Conservation (phyloP, 1,140 invertebrate species). For the Aleiodes sp. region DNA sequence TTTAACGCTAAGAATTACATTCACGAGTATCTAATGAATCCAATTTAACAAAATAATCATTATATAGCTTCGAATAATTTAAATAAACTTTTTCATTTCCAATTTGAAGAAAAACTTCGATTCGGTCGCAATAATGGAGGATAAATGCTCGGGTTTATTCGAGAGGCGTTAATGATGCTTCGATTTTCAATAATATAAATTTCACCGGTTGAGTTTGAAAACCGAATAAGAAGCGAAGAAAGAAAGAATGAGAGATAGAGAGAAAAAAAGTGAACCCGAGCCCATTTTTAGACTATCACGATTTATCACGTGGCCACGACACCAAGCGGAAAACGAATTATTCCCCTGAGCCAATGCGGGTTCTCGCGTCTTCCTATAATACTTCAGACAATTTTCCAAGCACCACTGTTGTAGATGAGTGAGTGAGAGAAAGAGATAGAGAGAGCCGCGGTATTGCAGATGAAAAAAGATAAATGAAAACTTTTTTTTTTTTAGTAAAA, state of each 20-base stretch:
- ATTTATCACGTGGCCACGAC: constrained; percentile 51
- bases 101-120: background rate
- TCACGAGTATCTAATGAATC: background rate
- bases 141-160: background rate
- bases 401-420: background rate
- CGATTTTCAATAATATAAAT: constrained; percentile 11
- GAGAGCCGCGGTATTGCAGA: background rate
- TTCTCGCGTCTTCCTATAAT: background rate
- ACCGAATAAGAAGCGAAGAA: no score
- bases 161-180: background rate
- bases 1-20: no score
- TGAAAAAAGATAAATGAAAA: no score
- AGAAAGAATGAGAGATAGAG: no score
- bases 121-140: background rate
- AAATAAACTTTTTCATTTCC: background rate
- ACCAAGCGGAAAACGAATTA: constrained; percentile 53
- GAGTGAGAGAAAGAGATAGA: background rate
- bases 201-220: background rate
- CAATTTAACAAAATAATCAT: background rate
- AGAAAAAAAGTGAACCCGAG: background rate
- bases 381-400: background rate
- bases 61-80: background rate
- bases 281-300: constrained; percentile 38
- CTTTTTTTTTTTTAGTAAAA: background rate
- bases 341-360: constrained; percentile 41